A percentile compares a stretch with the other conserved stretches of the same genome.
Evolutionary conservation across 2,888 invertebrate species (phyloP).

Genomic region (Brachyptera putata): DNA sequence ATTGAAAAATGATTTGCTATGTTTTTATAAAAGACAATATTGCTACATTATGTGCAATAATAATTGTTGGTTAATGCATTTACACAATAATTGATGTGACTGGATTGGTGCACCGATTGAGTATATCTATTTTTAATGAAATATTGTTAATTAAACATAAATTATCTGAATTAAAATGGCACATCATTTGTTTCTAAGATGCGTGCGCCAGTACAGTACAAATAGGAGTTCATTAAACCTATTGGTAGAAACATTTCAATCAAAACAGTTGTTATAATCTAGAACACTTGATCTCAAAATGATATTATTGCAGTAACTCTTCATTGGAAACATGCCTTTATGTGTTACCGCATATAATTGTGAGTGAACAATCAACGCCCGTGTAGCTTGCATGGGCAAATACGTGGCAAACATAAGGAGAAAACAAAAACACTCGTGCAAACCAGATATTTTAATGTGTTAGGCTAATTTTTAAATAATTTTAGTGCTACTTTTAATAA

Average conservation of each 20-base stretch:
- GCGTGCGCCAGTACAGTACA: conserved; percentile 11
- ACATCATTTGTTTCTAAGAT: not conserved
- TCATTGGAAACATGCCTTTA: not conserved
- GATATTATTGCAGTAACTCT: not conserved
- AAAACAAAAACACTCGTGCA: not conserved
- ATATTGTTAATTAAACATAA: not conserved
- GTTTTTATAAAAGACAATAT: not conserved
- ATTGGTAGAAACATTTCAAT: not conserved
- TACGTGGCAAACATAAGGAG: not conserved
- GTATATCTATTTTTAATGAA: conserved; percentile 6
- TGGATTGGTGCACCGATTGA: conserved; percentile 5
- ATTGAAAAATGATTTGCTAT: conserved; percentile 10
- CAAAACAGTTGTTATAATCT: not conserved
- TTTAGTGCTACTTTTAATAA: too few species aligned
- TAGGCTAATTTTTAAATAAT: too few species aligned
- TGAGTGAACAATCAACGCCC: conserved; percentile 18
- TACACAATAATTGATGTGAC: not conserved
- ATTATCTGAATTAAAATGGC: not conserved
- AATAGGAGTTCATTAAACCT: not conserved
- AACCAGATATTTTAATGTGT: not conserved
- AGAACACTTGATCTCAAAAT: not conserved
- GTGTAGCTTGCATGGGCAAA: conserved; percentile 8
- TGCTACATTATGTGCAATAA: not conserved
- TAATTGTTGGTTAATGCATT: conserved; percentile 1
- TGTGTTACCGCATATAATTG: not conserved